These are phyloP conservation scores for Junco hyemalis DNA, from an alignment of 2,113 vertebrate genomes.

Conservation along the genomic window DNA sequence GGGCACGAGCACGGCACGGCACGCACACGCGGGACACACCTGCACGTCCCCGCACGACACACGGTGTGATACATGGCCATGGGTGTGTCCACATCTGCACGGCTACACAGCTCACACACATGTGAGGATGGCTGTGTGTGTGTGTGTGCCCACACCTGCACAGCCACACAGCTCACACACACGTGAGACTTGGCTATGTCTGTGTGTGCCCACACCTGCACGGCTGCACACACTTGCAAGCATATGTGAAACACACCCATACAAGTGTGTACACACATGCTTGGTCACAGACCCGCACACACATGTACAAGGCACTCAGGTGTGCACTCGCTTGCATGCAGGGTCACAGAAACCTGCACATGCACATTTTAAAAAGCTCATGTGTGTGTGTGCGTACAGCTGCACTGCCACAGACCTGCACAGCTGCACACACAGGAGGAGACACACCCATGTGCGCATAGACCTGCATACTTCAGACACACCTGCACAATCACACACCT, in stretches of 20 bases:
- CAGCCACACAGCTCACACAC: neutral
- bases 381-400: no score
- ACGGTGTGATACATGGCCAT: accelerated
- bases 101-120: accelerated
- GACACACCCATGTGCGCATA: neutral
- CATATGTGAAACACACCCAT: accelerated
- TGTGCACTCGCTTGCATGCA: neutral
- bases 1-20: neutral
- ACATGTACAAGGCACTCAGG: neutral
- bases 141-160: neutral
- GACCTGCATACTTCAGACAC: no score
- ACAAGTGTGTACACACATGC: accelerated
- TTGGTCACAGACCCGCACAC: neutral
- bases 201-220: no score
- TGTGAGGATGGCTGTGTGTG: no score
- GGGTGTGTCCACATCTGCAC: no score
- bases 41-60: neutral
- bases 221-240: no score
- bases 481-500: no score
- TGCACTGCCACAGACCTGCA: neutral
- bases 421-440: neutral
- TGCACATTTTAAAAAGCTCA: no score
- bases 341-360: no score
- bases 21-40: neutral
- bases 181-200: no score